Percentiles rank a stretch among this genome's conserved stretches.
phyloP scores from a whole-genome alignment of 2,888 invertebrate genomes.

The Dryobota labecula region DNA sequence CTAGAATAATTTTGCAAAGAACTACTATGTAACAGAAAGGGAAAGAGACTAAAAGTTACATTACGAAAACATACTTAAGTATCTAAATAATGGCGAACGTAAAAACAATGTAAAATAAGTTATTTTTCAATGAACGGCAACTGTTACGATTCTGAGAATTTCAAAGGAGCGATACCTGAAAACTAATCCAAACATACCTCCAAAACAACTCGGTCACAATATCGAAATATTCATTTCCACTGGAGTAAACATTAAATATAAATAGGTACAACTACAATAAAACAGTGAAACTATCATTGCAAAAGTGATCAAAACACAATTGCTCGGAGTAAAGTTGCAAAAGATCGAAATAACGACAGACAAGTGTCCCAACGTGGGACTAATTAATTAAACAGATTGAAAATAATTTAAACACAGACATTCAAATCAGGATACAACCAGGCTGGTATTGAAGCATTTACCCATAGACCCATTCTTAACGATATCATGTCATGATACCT shows the following conservation, averaged over 20 bases:
- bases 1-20: constrained; percentile 9
- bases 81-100: neutral
- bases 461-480: neutral
- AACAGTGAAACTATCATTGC: constrained; percentile 63
- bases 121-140: neutral
- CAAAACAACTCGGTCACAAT: constrained; percentile 23
- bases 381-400: constrained; percentile 54
- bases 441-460: neutral
- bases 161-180: neutral
- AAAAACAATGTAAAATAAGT: neutral
- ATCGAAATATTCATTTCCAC: constrained; percentile 44
- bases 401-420: constrained; percentile 19
- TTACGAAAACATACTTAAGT: neutral
- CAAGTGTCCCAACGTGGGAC: constrained; percentile 51
- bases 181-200: neutral
- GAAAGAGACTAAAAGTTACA: neutral
- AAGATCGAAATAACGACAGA: constrained; percentile 30
- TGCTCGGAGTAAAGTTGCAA: constrained; percentile 51
- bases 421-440: neutral
- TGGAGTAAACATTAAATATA: constrained; percentile 56
- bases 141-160: neutral
- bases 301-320: constrained; percentile 60
- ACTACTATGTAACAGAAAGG: neutral
- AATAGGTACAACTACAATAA: constrained; percentile 41
- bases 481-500: neutral